Evolutionary conservation across 2,888 invertebrate genomes (phyloP).

Genomic region (Salticus scenicus): DNA sequence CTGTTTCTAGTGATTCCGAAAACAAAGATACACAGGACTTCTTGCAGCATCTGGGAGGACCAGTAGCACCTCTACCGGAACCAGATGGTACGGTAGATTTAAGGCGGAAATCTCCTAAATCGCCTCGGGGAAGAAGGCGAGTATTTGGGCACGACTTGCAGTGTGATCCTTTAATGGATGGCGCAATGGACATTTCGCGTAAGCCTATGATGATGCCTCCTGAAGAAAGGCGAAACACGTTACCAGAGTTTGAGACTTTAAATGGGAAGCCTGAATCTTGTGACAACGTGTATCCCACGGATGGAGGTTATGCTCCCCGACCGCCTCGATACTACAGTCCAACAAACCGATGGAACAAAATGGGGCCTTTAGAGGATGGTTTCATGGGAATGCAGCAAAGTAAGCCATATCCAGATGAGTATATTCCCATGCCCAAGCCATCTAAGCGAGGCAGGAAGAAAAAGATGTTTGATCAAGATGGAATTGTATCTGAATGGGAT

Average conservation of each 20-base stretch:
- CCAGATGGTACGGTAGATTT: conserved; percentile 60
- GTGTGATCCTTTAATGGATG: conserved; percentile 66
- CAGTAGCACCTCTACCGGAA: conserved; percentile 35
- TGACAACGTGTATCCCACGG: conserved; percentile 50
- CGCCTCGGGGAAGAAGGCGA: conserved; percentile 52
- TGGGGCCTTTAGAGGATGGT: conserved; percentile 61
- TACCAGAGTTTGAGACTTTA: conserved; percentile 66
- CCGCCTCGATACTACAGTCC: conserved; percentile 66
- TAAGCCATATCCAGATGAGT: conserved; percentile 61
- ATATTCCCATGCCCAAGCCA: conserved; percentile 51
- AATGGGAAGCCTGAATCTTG: conserved; percentile 63
- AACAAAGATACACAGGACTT: conserved; percentile 68
- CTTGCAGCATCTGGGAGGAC: conserved; percentile 55
- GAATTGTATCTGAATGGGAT: conserved; percentile 60
- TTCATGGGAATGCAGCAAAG: conserved; percentile 62
- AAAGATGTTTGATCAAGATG: conserved; percentile 51
- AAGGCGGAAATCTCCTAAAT: conserved; percentile 61
- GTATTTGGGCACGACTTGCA: conserved; percentile 56
- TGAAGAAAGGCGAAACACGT: conserved; percentile 52
- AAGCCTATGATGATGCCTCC: conserved; percentile 55
- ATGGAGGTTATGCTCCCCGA: conserved; percentile 47
- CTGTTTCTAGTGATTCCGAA: conserved; percentile 68
- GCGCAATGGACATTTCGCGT: conserved; percentile 57
- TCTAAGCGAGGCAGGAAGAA: conserved; percentile 55
- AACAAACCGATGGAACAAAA: conserved; percentile 60